Evolutionary conservation across 2,797 vertebrate genomes (phyloP), one percentile per base, ranked within the genome.

Genomic region (Dendrocincla tyrannina): DNA sequence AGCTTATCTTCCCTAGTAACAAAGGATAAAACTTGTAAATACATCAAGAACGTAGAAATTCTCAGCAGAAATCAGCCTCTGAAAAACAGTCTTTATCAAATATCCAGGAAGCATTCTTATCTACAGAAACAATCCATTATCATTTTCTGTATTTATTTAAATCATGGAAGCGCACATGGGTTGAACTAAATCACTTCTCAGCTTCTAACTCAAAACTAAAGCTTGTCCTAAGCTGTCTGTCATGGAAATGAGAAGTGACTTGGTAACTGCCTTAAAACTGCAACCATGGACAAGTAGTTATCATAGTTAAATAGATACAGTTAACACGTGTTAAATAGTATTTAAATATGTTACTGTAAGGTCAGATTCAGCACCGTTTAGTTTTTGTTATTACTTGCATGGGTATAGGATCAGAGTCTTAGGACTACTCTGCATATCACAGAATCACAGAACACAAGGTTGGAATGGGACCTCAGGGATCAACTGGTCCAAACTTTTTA

Each of bases 11-110:
- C 44, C 44, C 27, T 55, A 83, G 44, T 72, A 82, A 82, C 56
- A 74, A 91, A 82, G 52, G 44, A 79, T 66, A 75, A 87, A 93
- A 85, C 67, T 90, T 84, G 75, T 79, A 95, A 93, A 91, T 64
- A 60, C 35, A 95, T 55, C 18, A 80, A 74, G 83, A 83, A 95
- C 0, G 0, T 28, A 75, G 63, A 91, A 79, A 92, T 74, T 87
- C 60, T 80, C 62, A 89, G 81, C 33, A 94, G 85, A 93, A 93
- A 87, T 82, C 60, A 56, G 49, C 10, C 33, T 76, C 41, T 46
- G 74, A 83, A 55, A 77, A 96, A 68, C 44, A 91, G 52, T 10
- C 13, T 44, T 37, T 89, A 60, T 67, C 33, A 88, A 88, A 92
- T 91, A 85, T 56, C 33, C 85, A 86, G 66, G 25, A 78, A 63